These are phyloP conservation scores for Eurytoma californica DNA, from an alignment of 2,888 invertebrate genomes.

Conservation along the genomic window DNA sequence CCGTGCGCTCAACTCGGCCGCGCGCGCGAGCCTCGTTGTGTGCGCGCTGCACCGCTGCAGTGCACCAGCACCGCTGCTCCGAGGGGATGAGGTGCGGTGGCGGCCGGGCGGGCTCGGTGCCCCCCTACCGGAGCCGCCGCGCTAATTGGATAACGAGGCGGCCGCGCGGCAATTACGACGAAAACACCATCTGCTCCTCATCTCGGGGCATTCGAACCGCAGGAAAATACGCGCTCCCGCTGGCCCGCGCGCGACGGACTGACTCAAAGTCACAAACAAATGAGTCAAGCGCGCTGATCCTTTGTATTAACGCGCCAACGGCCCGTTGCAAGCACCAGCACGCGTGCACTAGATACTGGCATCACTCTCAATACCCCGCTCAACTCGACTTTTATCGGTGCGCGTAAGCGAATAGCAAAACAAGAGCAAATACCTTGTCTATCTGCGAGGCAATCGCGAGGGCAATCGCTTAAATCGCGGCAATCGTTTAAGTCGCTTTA, in stretches of 20 bases:
- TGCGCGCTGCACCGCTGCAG: background rate
- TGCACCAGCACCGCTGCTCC: background rate
- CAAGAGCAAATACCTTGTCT: no score
- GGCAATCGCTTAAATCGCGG: no score
- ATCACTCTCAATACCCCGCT: no score
- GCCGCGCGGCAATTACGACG: constrained; percentile 33
- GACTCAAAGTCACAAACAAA: constrained; percentile 53
- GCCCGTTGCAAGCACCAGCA: background rate
- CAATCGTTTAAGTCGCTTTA: no score
- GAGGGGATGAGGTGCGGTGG: background rate
- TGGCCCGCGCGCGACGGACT: constrained; percentile 4
- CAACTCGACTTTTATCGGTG: no score
- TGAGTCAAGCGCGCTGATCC: constrained; percentile 43
- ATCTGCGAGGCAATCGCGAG: no score
- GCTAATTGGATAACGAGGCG: constrained; percentile 48
- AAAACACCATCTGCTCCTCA: constrained; percentile 29
- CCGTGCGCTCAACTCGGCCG: no score
- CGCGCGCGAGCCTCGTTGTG: background rate
- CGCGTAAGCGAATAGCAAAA: no score
- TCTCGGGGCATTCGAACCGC: background rate
- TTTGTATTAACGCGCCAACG: constrained; percentile 16
- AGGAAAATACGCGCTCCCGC: background rate
- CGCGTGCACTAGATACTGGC: background rate
- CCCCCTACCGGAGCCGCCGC: background rate
- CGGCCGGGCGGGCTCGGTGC: background rate